Base-by-base conservation (phyloP, 2,888 invertebrate genomes). In the Pseudeuparius sepicola region DNA sequence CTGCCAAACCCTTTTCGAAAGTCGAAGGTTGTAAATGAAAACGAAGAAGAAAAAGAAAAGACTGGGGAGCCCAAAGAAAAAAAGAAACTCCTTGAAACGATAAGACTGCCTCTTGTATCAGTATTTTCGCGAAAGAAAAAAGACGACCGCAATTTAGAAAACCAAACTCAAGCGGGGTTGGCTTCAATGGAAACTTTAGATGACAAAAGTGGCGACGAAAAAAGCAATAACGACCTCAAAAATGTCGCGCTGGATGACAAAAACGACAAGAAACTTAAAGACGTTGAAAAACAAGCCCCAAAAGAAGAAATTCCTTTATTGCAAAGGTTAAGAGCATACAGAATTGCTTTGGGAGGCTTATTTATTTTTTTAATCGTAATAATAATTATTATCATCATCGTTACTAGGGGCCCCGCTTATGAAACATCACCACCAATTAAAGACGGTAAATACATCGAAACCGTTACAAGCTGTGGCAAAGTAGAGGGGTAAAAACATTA, bases 181-280 rank as follows among this genome's bases (percentile, higher is more conserved):
- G 85, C 86, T 2, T 85, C 85, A 4, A 78, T 81, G 71, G 86
- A 86, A 59, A 85, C 85, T 1, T 63, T 85, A 26, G 85, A 83
- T 53, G 85, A 85, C 48, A 76, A 77, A 45, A 60, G 68, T 11
- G 68, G 74, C 34, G 71, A 74, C 10, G 78, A 77, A 35, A 73
- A 72, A 40, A 67, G 64, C 42, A 77, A 76, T 51, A 81, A 80
- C 54, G 83, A 80, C 15, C 70, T 84, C 66, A 82, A 81, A 56
- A 81, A 73, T 48, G 69, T 83, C 4, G 76, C 80, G 55, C 58
- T 79, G 39, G 78, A 78, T 46, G 72, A 73, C 36, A 62, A 72
- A 31, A n/a, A n/a, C n/a, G n/a, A n/a, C n/a, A n/a, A n/a, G n/a
- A n/a, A n/a, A n/a, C n/a, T n/a, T n/a, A 68, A 71, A 56, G 70